Conservation (phyloP, 2,888 invertebrate species). For the Colostygia pectinataria region DNA sequence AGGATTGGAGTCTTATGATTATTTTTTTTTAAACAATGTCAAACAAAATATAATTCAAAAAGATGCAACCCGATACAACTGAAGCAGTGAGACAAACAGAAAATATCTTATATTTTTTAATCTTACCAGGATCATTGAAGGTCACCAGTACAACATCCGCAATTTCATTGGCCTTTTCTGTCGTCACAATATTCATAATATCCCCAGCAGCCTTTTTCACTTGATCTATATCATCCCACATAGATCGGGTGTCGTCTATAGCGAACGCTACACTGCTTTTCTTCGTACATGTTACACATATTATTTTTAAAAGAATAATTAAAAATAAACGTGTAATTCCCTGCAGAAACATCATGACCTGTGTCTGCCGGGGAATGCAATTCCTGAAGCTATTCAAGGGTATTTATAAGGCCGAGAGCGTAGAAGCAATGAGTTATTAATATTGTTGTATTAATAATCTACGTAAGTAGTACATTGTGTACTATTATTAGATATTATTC, state of each 20-base stretch:
- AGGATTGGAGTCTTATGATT: no score
- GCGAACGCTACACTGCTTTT: constrained; percentile 41
- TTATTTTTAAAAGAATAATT: constrained; percentile 11
- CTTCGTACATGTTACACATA: constrained; percentile 31
- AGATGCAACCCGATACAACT: no score
- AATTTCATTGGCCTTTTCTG: constrained; percentile 39
- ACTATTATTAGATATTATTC: no score
- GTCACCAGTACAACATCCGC: constrained; percentile 47
- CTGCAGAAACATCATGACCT: constrained; percentile 1
- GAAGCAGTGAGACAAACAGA: no score
- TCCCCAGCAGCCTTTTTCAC: constrained; percentile 34
- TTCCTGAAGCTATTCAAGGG: not conserved
- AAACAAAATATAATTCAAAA: no score
- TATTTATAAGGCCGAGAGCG: not conserved
- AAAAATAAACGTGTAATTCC: not conserved
- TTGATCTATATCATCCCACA: constrained; percentile 38
- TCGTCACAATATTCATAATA: constrained; percentile 39
- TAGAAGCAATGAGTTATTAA: not conserved
- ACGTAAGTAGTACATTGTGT: no score
- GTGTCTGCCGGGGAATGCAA: not conserved
- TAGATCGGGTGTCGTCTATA: constrained; percentile 46
- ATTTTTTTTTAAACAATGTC: no score
- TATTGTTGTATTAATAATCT: not conserved
- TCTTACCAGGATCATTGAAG: constrained; percentile 49
- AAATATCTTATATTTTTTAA: not conserved